Conservation (phyloP, 2,797 vertebrate species). For the Pygocentrus nattereri region DNA sequence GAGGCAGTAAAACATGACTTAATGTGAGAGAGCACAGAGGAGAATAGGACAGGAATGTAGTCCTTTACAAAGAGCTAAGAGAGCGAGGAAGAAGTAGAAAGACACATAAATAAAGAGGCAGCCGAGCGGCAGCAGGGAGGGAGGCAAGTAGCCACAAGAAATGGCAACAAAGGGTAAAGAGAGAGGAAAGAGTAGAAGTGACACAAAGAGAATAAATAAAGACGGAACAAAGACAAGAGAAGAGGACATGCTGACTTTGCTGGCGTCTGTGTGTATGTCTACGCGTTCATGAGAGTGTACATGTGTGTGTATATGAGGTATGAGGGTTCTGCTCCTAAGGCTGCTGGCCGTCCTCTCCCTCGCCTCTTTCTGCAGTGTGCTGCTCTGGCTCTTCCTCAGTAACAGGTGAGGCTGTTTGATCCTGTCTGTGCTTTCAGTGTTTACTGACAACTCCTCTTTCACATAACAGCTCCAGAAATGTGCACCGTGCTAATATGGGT, state of each 20-base stretch:
- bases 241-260: neutral
- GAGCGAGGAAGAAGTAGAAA: neutral
- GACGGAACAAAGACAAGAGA: conserved; percentile 13
- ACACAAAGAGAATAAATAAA: conserved; percentile 17
- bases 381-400: conserved; percentile 30
- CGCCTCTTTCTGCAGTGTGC: conserved; percentile 26
- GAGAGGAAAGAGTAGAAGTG: neutral
- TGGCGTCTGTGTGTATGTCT: neutral
- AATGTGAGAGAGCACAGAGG: conserved; percentile 3
- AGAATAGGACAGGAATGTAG: neutral
- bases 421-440: neutral
- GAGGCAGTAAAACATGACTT: neutral
- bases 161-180: neutral
- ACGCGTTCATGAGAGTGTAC: neutral
- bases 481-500: neutral
- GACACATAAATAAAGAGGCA: neutral
- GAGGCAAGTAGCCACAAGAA: neutral
- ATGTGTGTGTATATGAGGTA: conserved; percentile 3
- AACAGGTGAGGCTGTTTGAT: conserved; percentile 41
- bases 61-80: neutral
- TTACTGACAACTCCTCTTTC: neutral
- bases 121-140: neutral
- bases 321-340: conserved; percentile 33
- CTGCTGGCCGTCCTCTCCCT: conserved; percentile 27
- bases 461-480: neutral